These are phyloP conservation scores for Oscheius sp. DNA, from an alignment of 2,888 invertebrate genomes.

Conservation along the genomic window DNA sequence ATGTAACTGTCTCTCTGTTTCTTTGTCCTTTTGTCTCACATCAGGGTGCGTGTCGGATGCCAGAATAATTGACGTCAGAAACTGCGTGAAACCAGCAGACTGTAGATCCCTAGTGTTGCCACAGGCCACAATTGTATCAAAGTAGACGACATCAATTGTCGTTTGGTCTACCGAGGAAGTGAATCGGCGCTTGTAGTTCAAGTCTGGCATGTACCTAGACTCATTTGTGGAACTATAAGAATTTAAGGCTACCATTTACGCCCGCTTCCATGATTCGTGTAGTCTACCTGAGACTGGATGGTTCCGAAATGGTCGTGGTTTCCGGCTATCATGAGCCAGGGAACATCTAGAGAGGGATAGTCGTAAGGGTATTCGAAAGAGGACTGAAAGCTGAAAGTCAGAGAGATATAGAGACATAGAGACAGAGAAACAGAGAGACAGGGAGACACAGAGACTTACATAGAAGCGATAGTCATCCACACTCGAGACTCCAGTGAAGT, in stretches of 20 bases:
- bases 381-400: too few relatives aligned
- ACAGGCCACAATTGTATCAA: constrained; percentile 77
- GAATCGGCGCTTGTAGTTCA: constrained; percentile 74
- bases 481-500: constrained; percentile 75
- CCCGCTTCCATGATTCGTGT: constrained; percentile 69
- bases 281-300: constrained; percentile 76
- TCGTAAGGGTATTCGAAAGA: constrained; percentile 76
- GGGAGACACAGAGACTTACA: constrained; percentile 57
- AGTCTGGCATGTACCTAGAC: constrained; percentile 44
- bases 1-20: constrained; percentile 31
- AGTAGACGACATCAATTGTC: constrained; percentile 75
- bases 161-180: constrained; percentile 70
- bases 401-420: too few relatives aligned
- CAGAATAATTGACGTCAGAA: constrained; percentile 46
- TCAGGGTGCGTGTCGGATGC: constrained; percentile 15
- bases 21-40: constrained; percentile 2
- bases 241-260: constrained; percentile 49
- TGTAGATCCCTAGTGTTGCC: constrained; percentile 69
- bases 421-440: too few relatives aligned
- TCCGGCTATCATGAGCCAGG: constrained; percentile 76
- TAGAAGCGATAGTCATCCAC: constrained; percentile 75
- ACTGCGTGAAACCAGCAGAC: constrained; percentile 42
- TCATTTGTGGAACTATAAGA: too few relatives aligned
- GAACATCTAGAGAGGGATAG: constrained; percentile 63
- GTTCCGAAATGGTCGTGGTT: constrained; percentile 78